Evolutionary conservation across 2,888 invertebrate species (phyloP).

Genomic region (Uropetala carovei): DNA sequence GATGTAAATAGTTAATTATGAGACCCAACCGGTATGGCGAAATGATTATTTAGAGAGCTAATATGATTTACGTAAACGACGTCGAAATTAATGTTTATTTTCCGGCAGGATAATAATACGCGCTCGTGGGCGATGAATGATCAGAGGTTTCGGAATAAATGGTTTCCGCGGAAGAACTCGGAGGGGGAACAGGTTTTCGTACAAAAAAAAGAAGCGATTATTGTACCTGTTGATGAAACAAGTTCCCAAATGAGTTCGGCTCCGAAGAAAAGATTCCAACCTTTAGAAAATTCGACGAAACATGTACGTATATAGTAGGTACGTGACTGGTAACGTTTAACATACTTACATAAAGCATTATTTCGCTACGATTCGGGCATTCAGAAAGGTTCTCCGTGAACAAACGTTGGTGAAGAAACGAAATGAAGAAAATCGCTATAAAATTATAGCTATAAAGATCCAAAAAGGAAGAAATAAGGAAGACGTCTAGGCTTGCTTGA

Average conservation of each 20-base stretch:
- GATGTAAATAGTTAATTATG: too few relatives aligned
- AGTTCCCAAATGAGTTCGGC: not conserved
- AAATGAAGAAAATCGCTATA: not conserved
- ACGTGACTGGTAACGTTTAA: not conserved
- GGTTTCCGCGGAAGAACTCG: not conserved
- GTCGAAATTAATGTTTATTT: not conserved
- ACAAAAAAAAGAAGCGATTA: not conserved
- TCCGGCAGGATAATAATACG: not conserved
- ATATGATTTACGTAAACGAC: slow-evolving; percentile 7
- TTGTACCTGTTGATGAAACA: not conserved
- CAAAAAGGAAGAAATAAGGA: too few relatives aligned
- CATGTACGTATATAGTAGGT: not conserved
- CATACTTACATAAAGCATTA: too few relatives aligned
- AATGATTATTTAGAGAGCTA: not conserved
- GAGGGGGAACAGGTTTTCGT: not conserved
- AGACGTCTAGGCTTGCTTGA: too few relatives aligned
- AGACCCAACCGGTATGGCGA: too few relatives aligned
- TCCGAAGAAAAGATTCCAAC: not conserved
- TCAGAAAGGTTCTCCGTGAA: not conserved
- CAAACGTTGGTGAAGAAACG: not conserved
- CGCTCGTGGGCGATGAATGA: not conserved
- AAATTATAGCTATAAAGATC: too few relatives aligned
- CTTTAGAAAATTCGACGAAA: not conserved
- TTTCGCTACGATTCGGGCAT: not conserved
- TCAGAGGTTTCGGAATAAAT: not conserved